Percentiles rank a stretch among this genome's conserved stretches.
Conservation (phyloP, 2,888 invertebrate species). For the Polymixis lichenea region DNA sequence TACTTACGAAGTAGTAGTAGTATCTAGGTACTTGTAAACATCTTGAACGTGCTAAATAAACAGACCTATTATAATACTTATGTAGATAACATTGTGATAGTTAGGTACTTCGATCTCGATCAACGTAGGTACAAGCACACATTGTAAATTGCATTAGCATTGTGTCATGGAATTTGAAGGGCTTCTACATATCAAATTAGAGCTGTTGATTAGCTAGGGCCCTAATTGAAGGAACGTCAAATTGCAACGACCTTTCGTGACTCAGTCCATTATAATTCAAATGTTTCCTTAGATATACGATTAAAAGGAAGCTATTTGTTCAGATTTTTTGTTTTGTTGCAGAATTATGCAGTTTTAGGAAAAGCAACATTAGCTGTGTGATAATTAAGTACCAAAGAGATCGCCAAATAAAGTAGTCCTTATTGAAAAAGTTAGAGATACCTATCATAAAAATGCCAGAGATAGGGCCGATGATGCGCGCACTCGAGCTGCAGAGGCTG, state of each 20-base stretch:
- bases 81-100: conserved; percentile 6
- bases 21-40: conserved; percentile 6
- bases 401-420: conserved; percentile 64
- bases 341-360: conserved; percentile 51
- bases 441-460: conserved; percentile 83
- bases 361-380: conserved; percentile 48
- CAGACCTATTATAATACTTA: conserved; percentile 13
- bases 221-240: conserved; percentile 62
- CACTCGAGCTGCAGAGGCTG: conserved; percentile 87
- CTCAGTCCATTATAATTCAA: conserved; percentile 47
- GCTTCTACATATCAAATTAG: conserved; percentile 45
- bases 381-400: conserved; percentile 66
- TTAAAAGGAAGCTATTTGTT: conserved; percentile 40
- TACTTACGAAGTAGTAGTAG: conserved; percentile 7
- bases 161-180: conserved; percentile 50
- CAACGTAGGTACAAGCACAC: background rate
- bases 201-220: conserved; percentile 49
- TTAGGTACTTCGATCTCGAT: conserved; percentile 8
- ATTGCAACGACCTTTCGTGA: conserved; percentile 59
- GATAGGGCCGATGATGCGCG: conserved; percentile 88
- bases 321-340: conserved; percentile 53
- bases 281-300: conserved; percentile 47
- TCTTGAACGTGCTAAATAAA: conserved; percentile 35
- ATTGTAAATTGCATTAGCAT: conserved; percentile 6
- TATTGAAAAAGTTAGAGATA: conserved; percentile 54